Evolutionary conservation across 2,888 invertebrate species (phyloP).

Genomic region (Limnephilus rhombicus): DNA sequence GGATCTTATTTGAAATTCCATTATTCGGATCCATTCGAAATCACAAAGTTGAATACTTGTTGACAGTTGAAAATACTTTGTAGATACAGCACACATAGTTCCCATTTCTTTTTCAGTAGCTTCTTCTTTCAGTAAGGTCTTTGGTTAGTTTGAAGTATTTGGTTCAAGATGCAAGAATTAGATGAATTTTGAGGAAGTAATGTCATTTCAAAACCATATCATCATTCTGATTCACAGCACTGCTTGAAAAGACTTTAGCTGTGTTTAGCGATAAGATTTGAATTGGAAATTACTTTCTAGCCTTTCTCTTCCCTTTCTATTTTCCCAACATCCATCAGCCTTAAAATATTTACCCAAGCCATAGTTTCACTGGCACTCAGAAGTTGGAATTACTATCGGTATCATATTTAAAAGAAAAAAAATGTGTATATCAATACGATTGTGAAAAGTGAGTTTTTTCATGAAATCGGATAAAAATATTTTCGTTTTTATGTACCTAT

Average conservation of each 20-base stretch:
- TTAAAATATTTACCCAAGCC: background rate
- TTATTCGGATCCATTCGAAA: background rate
- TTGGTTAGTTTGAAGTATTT: background rate
- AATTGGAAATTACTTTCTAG: background rate
- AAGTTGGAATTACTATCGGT: background rate
- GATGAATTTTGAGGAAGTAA: background rate
- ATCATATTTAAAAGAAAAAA: background rate
- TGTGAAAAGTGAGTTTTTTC: no score
- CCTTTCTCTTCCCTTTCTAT: background rate
- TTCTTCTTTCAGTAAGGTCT: background rate
- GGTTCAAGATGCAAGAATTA: background rate
- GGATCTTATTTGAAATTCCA: conserved; percentile 1
- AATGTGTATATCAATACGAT: background rate
- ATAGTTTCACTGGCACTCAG: background rate
- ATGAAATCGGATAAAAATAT: background rate
- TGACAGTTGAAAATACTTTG: background rate
- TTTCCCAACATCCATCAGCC: no score
- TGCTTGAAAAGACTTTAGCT: background rate
- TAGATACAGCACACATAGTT: background rate
- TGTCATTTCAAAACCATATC: background rate
- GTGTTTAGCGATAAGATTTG: background rate
- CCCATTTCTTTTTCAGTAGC: background rate
- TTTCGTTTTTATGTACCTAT: background rate
- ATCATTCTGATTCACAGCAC: background rate
- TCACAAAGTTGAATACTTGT: conserved; percentile 1